Conservation (phyloP, 2,797 vertebrate genomes). For the Pteronotus mesoamericanus region DNA sequence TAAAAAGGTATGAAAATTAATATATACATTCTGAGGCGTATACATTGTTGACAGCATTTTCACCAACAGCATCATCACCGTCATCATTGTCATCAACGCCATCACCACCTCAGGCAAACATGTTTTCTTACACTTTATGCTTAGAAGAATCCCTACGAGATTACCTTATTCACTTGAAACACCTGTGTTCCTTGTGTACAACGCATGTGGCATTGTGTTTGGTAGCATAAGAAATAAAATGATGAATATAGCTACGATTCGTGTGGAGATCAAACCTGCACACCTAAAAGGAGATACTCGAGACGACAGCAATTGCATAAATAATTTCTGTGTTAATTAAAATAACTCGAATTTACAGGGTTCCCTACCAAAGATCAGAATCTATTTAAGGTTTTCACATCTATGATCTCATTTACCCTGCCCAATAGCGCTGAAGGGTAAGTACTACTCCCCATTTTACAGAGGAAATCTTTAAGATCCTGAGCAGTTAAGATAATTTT, state of each 20-base stretch:
- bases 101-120: neutral
- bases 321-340: neutral
- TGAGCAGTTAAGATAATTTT: neutral
- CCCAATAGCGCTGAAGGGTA: neutral
- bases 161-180: neutral
- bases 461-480: neutral
- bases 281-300: neutral
- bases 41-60: neutral
- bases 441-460: neutral
- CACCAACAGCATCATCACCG: neutral
- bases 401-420: neutral
- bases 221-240: neutral
- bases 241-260: neutral
- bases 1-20: neutral
- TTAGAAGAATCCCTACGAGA: neutral
- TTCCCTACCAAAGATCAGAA: neutral
- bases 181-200: neutral
- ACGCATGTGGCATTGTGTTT: neutral
- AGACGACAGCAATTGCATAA: neutral
- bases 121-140: neutral
- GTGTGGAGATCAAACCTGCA: neutral
- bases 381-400: neutral
- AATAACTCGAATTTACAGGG: neutral
- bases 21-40: neutral
- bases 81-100: neutral